Base-by-base conservation (phyloP, 2,888 invertebrate species). In the Caenorhabditis sp. region DNA sequence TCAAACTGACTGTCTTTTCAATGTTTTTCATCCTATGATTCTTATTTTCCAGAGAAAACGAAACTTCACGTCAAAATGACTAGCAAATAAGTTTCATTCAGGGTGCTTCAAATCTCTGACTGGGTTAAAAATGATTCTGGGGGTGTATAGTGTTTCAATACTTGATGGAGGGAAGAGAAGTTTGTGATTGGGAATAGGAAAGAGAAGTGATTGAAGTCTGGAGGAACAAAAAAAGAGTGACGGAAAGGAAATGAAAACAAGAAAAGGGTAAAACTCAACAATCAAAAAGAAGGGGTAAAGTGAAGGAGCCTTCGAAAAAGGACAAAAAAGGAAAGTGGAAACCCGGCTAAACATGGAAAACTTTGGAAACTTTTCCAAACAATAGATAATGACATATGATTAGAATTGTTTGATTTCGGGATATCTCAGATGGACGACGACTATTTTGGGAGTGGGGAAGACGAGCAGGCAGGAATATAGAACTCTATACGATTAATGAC, bases 351-450 rank as follows among this genome's bases (percentile, higher is more conserved):
- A 68, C 58, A 61, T 54, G 66, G 64, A 58, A 75, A 49, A 26
- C 38, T 68, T 14, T 44, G 63, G 47, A 68, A 35, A 38, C 16
- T 28, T 44, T 54, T 12, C 31, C 24, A 14, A 58, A 16, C 41
- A 66, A 64, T 47, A 54, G 26, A 44, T 24, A 61, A 26, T 28
- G 14, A 28, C 19, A 24, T 24, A 59, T 68, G 56, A 44, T 56
- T 51, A 56, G 51, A 68, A 38, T 12, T 68, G 16, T 68, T 68
- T 47, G 19, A 19, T 47, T 38, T 26, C 26, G 63, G 70, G 54
- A 61, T 80, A 80, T 80, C 79, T 80, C 79, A 80, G 79, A 80
- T 72, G 79, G 72, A 72, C 24, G 58, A 58, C 56, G 79, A 80
- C 73, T 80, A 80, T 66, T 80, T 80, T 58, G 51, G 44, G 49